phyloP scores from a whole-genome alignment of 2,113 vertebrate species.

The Chionodraco myersi region DNA sequence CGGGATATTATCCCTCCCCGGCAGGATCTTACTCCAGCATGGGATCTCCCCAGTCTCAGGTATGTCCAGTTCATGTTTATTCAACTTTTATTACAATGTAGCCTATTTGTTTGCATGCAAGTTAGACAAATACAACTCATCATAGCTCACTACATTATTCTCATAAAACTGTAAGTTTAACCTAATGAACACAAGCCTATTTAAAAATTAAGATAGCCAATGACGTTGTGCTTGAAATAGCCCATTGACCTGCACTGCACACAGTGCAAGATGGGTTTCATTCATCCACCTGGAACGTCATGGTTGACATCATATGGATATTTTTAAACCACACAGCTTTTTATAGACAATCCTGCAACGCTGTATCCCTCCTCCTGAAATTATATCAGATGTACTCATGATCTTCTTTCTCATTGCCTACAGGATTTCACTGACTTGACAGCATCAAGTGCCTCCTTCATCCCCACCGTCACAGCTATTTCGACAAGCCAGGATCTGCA shows the following conservation, averaged over 20 bases:
- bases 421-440: slow-evolving; percentile 93
- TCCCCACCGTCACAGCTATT: slow-evolving; percentile 93
- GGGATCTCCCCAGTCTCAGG: slow-evolving; percentile 91
- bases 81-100: neutral
- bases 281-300: slow-evolving; percentile 88
- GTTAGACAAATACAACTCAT: neutral
- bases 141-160: neutral
- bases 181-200: neutral
- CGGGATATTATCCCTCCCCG: slow-evolving; percentile 88
- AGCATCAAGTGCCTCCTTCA: slow-evolving; percentile 89
- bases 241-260: slow-evolving; percentile 27
- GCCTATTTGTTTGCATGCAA: neutral
- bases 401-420: slow-evolving; percentile 37
- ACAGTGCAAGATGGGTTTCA: slow-evolving; percentile 38
- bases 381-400: slow-evolving; percentile 49
- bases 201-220: neutral
- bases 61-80: slow-evolving; percentile 70
- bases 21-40: slow-evolving; percentile 92
- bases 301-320: slow-evolving; percentile 88
- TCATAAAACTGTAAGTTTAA: neutral
- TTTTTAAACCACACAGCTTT: slow-evolving; percentile 85
- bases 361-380: slow-evolving; percentile 31
- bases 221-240: slow-evolving; percentile 16
- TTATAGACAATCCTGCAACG: slow-evolving; percentile 54
- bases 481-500: slow-evolving; percentile 91